These are phyloP conservation scores for Mesoclemmys tuberculata DNA, from an alignment of 2,113 vertebrate species.

Conservation along the genomic window DNA sequence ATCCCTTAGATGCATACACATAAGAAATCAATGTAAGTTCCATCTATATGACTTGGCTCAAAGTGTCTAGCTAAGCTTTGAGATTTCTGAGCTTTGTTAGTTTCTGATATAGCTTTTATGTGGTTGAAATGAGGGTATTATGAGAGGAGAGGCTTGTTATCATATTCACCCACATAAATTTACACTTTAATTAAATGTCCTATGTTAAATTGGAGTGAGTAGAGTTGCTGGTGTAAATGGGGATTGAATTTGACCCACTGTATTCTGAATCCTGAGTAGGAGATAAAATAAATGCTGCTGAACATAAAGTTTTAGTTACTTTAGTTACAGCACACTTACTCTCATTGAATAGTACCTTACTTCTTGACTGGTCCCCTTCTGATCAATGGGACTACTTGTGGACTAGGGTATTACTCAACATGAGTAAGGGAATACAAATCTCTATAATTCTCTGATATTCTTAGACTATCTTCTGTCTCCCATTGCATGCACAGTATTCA, in stretches of 20 bases:
- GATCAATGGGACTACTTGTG: neutral
- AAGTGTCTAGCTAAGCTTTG: neutral
- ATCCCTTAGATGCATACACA: neutral
- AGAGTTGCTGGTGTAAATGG: conserved; percentile 63
- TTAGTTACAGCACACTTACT: neutral
- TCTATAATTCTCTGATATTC: neutral
- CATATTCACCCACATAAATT: conserved; percentile 41
- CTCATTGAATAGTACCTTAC: neutral
- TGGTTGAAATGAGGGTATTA: neutral
- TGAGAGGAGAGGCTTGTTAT: conserved; percentile 16
- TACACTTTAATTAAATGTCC: neutral
- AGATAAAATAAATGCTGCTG: conserved; percentile 73
- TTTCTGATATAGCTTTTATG: neutral
- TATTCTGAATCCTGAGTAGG: conserved; percentile 64
- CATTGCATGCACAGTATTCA: neutral
- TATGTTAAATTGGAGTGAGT: too few species aligned
- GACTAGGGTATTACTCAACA: neutral
- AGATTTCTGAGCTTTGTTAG: neutral
- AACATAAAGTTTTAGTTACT: conserved; percentile 63
- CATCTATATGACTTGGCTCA: neutral
- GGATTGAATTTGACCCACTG: conserved; percentile 63
- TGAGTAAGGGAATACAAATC: neutral
- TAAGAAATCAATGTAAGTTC: neutral
- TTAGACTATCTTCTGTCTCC: neutral
- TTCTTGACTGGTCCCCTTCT: neutral